phyloP scores from a whole-genome alignment of 2,888 invertebrate genomes.

The Diabrotica balteata region DNA sequence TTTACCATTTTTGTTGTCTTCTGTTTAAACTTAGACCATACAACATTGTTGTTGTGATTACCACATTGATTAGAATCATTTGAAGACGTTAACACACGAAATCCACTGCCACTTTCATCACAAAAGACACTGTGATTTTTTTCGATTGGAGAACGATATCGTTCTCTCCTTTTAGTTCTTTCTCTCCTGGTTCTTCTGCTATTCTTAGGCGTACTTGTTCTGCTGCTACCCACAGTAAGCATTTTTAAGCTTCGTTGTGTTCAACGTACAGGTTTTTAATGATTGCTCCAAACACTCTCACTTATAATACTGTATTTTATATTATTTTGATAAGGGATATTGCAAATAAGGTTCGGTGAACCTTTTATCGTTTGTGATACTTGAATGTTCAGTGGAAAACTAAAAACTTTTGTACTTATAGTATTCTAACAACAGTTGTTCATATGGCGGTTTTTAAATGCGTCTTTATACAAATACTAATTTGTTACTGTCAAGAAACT shows the following conservation, averaged over 20 bases:
- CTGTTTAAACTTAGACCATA: too few relatives aligned
- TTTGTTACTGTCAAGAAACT: too few relatives aligned
- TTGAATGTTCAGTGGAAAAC: conserved; percentile 8
- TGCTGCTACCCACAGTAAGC: not conserved
- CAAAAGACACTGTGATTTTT: conserved; percentile 26
- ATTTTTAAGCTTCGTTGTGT: not conserved
- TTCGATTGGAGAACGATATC: conserved; percentile 48
- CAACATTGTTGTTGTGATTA: too few relatives aligned
- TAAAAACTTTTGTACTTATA: conserved; percentile 4
- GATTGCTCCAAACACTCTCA: conserved; percentile 5
- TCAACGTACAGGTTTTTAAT: not conserved
- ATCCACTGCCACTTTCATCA: conserved; percentile 31
- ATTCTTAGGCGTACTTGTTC: not conserved
- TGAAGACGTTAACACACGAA: conserved; percentile 35
- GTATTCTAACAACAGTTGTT: conserved; percentile 1
- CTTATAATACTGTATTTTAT: conserved; percentile 6
- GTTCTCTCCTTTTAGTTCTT: conserved; percentile 53
- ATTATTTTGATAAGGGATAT: conserved; percentile 11
- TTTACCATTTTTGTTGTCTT: too few relatives aligned
- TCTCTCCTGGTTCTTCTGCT: conserved; percentile 54
- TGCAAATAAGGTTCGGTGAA: conserved; percentile 19
- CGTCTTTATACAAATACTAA: too few relatives aligned
- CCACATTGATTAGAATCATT: conserved; percentile 28
- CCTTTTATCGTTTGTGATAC: conserved; percentile 16
- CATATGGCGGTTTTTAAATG: not conserved